Percentiles rank a stretch among this genome's conserved stretches.
These are phyloP conservation scores for Hypotaenidia okinawae DNA, from an alignment of 2,797 vertebrate genomes.

Conservation along the genomic window DNA sequence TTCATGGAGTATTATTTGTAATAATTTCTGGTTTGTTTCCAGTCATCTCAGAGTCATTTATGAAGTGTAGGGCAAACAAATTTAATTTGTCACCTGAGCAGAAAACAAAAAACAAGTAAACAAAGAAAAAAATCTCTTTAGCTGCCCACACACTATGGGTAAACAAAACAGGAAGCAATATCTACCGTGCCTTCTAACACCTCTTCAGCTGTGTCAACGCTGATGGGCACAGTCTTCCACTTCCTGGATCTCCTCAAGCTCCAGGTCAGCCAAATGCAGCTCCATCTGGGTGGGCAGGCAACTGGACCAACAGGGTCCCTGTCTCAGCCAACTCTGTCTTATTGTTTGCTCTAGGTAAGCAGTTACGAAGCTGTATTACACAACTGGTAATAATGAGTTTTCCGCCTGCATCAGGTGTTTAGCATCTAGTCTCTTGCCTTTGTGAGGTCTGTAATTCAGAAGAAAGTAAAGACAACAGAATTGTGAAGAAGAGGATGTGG, in stretches of 20 bases:
- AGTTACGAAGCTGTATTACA: background rate
- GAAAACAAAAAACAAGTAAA: background rate
- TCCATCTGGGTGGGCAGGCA: background rate
- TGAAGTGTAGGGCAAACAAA: background rate
- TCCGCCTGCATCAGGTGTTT: background rate
- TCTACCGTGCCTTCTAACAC: background rate
- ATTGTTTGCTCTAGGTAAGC: background rate
- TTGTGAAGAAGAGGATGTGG: background rate
- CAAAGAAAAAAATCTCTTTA: background rate
- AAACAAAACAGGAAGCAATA: background rate
- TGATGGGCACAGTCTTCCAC: background rate
- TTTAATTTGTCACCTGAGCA: background rate
- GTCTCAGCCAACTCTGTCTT: background rate
- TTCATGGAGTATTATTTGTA: background rate
- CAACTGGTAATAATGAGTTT: background rate
- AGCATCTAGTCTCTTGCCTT: background rate
- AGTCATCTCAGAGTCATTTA: background rate
- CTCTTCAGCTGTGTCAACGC: background rate
- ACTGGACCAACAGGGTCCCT: background rate
- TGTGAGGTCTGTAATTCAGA: background rate
- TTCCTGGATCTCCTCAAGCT: background rate
- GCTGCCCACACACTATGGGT: background rate
- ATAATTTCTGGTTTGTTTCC: background rate
- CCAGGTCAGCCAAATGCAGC: background rate
- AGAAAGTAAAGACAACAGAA: background rate